Conservation (phyloP, 2,113 vertebrate species). For the Lanius ludovicianus region DNA sequence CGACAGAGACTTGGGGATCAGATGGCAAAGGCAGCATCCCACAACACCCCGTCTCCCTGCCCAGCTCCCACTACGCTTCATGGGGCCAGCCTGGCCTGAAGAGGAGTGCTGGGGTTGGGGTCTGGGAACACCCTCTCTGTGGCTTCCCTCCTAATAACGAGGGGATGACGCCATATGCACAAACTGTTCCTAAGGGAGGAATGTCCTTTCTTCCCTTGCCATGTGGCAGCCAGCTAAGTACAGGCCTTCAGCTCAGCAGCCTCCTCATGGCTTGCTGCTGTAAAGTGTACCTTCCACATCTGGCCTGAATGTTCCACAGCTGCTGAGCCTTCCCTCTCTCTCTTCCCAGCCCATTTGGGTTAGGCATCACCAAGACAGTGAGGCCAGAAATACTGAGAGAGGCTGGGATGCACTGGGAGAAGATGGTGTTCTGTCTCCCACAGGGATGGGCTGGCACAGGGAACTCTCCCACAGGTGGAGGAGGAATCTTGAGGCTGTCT, state of each 20-base stretch:
- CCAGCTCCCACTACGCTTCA: not conserved
- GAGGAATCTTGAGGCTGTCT: not conserved
- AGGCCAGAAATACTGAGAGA: not conserved
- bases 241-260: conserved; percentile 15
- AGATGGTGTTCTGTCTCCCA: not conserved
- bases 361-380: not conserved
- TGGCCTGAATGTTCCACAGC: not conserved
- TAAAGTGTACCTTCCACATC: conserved; percentile 30
- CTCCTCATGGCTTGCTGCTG: not conserved
- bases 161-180: not conserved
- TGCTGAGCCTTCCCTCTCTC: not conserved
- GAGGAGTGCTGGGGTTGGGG: not conserved
- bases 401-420: not conserved
- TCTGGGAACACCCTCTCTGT: conserved; percentile 52
- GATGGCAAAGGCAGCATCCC: conserved; percentile 24
- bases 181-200: conserved; percentile 23
- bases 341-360: not conserved
- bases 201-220: conserved; percentile 64
- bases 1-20: fast-evolving
- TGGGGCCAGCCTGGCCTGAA: not conserved
- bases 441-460: not conserved
- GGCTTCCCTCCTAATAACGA: conserved; percentile 39
- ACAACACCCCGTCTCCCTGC: not conserved
- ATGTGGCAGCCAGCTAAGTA: not conserved
- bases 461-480: not conserved